Conservation (phyloP, 2,797 vertebrate genomes). For the Sebastes trivittatus region DNA sequence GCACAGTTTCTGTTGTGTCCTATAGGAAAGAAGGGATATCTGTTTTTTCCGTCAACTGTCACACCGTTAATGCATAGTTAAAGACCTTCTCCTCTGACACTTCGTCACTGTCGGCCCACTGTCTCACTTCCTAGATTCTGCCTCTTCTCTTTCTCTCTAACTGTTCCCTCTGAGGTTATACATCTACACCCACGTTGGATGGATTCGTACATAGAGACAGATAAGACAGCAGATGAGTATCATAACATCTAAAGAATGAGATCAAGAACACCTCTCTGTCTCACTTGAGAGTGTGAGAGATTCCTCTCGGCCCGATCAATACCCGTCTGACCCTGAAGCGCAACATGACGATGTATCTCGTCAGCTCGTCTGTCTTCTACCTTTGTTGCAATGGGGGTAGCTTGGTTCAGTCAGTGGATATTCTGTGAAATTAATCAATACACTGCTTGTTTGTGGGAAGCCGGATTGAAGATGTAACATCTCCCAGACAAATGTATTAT, state of each 20-base stretch:
- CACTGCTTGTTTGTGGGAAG: constrained; percentile 5
- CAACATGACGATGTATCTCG: background rate
- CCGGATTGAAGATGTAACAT: background rate
- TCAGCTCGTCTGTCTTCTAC: background rate
- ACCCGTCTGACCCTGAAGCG: background rate
- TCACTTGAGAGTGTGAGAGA: background rate
- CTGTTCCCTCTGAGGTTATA: constrained; percentile 5
- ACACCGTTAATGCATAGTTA: constrained; percentile 21
- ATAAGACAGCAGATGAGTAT: background rate
- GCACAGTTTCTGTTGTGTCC: constrained; percentile 15
- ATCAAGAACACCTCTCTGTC: background rate
- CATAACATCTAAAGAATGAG: constrained; percentile 4
- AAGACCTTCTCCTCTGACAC: constrained; percentile 22
- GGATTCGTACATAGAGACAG: background rate
- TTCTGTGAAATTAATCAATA: constrained; percentile 6
- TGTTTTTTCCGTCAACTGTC: constrained; percentile 27
- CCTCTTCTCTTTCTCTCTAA: background rate
- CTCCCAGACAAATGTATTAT: background rate
- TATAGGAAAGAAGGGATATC: constrained; percentile 15
- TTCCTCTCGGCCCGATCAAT: constrained; percentile 12
- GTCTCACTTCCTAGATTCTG: background rate
- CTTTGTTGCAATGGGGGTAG: background rate
- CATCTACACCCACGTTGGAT: background rate
- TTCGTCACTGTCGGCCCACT: constrained; percentile 21
- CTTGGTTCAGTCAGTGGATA: background rate